Evolutionary conservation across 2,113 vertebrate genomes (phyloP), one percentile per base, ranked within the genome.

Genomic region (Aldabrachelys gigantea): DNA sequence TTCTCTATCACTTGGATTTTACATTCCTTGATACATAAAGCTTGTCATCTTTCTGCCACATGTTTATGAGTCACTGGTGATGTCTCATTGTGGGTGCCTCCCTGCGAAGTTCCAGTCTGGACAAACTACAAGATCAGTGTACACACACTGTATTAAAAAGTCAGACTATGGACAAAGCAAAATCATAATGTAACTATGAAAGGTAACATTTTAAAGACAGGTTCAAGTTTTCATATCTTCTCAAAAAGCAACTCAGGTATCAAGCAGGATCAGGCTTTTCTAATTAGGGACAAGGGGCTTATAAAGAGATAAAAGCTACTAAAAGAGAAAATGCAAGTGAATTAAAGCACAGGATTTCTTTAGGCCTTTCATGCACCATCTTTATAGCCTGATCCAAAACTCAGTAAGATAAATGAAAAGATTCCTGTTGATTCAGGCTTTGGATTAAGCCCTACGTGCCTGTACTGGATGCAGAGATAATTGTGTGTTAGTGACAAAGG

Each of bases 1-100:
- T 84, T 82, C 49, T 78, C 56, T 69, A 38, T 93, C 12, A 0
- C 38, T 44, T 84, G 38, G 31, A 84, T 50, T 22, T 57, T 82
- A 4, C 2, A 62, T 84, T 93, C 49, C 25, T 88, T 41, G 13
- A 10, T 85, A 82, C 84, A 86, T 82, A 65, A 86, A 80, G 89
- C 82, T 56, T 6, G 0, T 0, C 75, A 9, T 50, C 7, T 1
- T 80, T 24, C 47, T 89, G 11, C 31, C 13, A 1, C 47, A 62
- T 31, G 44, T 35, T 93, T 90, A 82, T 54, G 82, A 88, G 35
- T 91, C 69, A 54, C 10, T 88, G 88, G 62, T 44, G 24, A 19
- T 1, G n/a, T 72, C n/a, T 84, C 78, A 11, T 3, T 10, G n/a
- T 8, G 2, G 8, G 2, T 1, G 75, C 78, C 87, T 89, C 16